A percentile compares a stretch with the other conserved stretches of the same genome.
These are phyloP conservation scores for Capreolus pygargus DNA, from an alignment of 2,113 vertebrate species.

Conservation along the genomic window DNA sequence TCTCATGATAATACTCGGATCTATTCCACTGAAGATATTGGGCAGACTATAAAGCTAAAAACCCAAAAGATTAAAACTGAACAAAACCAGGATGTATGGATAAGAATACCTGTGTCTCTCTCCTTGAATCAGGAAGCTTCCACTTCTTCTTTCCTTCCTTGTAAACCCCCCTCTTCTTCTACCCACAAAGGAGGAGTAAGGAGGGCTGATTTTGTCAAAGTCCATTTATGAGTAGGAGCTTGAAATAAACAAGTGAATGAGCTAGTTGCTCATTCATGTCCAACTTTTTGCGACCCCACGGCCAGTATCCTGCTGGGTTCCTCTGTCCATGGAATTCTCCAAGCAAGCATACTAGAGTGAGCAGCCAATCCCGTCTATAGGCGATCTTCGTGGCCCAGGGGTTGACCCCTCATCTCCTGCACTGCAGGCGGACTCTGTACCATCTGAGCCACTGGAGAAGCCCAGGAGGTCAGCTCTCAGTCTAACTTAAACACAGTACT, in stretches of 20 bases:
- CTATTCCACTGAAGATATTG: neutral
- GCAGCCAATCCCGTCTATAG: neutral
- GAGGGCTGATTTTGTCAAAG: neutral
- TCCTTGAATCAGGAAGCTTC: neutral
- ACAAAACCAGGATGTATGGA: neutral
- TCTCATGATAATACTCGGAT: neutral
- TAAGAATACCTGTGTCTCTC: neutral
- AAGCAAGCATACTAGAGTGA: neutral
- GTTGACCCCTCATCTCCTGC: neutral
- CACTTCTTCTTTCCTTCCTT: neutral
- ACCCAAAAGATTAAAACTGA: neutral
- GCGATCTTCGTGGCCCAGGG: neutral
- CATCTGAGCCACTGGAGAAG: neutral
- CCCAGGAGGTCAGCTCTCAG: neutral
- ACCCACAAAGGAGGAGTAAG: neutral
- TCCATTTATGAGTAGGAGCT: neutral
- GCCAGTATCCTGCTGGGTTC: fast-evolving
- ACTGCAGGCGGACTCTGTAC: neutral
- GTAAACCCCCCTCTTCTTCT: too few species aligned
- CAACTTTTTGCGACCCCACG: neutral
- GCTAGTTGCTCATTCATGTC: neutral
- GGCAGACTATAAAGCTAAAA: neutral
- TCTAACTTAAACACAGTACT: neutral
- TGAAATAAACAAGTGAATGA: neutral
- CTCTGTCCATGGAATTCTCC: neutral